A percentile compares a stretch with the other conserved stretches of the same genome.
Evolutionary conservation across 2,888 invertebrate genomes (phyloP).

Genomic region (Cephus runcator): DNA sequence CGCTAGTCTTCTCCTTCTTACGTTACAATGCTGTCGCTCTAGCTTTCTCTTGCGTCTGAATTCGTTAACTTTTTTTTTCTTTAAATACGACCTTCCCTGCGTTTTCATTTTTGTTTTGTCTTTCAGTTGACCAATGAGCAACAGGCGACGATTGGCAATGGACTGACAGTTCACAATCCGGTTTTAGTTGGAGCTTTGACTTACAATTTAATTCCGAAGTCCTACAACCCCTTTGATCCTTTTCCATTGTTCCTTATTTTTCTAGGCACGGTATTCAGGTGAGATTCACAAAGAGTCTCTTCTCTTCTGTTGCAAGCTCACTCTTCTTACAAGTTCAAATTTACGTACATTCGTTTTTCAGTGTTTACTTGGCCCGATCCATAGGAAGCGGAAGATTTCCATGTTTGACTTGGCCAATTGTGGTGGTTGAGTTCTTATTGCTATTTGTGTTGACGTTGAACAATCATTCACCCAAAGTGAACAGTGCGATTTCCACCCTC

Average conservation of each 20-base stretch:
- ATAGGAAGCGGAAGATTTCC: constrained; percentile 52
- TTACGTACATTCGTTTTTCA: constrained; percentile 25
- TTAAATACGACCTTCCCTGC: neutral
- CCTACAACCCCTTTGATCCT: constrained; percentile 49
- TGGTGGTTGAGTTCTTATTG: constrained; percentile 56
- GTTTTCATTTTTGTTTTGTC: neutral
- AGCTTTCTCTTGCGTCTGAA: neutral
- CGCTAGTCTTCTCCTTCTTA: constrained; percentile 3
- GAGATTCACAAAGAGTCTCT: constrained; percentile 14
- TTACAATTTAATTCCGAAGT: constrained; percentile 40
- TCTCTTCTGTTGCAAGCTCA: no score
- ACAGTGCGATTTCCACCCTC: no score
- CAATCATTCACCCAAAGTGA: constrained; percentile 25
- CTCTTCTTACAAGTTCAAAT: no score
- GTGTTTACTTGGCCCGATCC: constrained; percentile 55
- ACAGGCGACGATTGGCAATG: constrained; percentile 44
- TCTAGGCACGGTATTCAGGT: constrained; percentile 51
- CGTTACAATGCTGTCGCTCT: neutral
- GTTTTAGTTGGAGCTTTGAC: constrained; percentile 53
- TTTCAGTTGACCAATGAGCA: constrained; percentile 34
- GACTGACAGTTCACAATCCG: constrained; percentile 59
- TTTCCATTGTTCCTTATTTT: constrained; percentile 44
- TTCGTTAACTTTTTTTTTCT: neutral
- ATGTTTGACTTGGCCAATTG: constrained; percentile 61
- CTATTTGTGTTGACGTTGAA: constrained; percentile 51